Base-by-base conservation (phyloP, 2,797 vertebrate species). In the Rhinatrema bivittatum region DNA sequence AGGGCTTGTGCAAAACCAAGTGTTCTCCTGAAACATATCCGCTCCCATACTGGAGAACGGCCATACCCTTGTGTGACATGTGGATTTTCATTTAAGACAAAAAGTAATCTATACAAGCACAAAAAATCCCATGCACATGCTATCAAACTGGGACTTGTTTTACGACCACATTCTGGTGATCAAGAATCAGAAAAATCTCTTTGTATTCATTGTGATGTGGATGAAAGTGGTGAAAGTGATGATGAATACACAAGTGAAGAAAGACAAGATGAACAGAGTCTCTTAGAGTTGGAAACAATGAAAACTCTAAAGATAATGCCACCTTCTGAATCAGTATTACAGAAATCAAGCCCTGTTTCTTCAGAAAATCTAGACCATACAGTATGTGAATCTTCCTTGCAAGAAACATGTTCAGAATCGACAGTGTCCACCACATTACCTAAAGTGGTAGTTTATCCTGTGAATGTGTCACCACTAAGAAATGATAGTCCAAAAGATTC, bases 51-150 rank as follows among this genome's bases (percentile, higher is more conserved):
- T 3, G 96, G 95, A 42, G 96, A 99, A 57, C 82, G 96, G 18
- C 96, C 96, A 0, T 99, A 97, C 53, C 96, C 95, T 20, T 99
- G 96, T 50, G 82, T 95, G 35, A 96, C 95, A 0, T 99, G 96
- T 56, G 94, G 93, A 16, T 98, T 98, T 78, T 98, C 96, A 0
- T 99, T 99, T 70, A 99, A 99, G 78, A 99, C 96, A 53, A 99
- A 99, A 82, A 99, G 95, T 68, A 99, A 99, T 65, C 70, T 99
- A 28, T 99, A 98, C 68, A 99, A 99, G 87, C 96, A 99, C 88
- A 99, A 97, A 72, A 98, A 98, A 35, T 99, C 96, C 16, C 95
- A 98, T 10, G 94, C 95, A 2, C 96, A 99, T 5, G 90, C 92
- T 14, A 94, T 97, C 59, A 99, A 99, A 68, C 84, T 99, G 36